Base-by-base conservation (phyloP, 2,888 invertebrate species). In the Macrosoma leucophasiata region DNA sequence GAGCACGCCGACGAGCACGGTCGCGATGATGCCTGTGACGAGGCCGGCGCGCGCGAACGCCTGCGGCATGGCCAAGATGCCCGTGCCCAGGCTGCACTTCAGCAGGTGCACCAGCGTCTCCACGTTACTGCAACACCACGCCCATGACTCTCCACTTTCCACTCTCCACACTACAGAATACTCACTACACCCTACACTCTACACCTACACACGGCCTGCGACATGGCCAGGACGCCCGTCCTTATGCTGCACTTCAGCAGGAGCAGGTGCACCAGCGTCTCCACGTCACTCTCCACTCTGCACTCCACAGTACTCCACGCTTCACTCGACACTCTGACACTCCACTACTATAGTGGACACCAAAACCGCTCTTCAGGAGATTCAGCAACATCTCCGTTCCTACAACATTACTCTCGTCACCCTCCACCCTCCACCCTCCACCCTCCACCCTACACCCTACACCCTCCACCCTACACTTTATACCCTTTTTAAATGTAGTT, bases 71-170 rank as follows among this genome's bases (percentile, higher is more conserved):
- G 97, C 97, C 45, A 97, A 78, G 47, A 97, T 93, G 0, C 98
- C 98, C 0, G 97, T 97, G 1, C 97, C 97, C 37, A 97, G 84
- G 60, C 95, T 93, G 48, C 95, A 95, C 68, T 97, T 97, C 31
- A 97, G 79, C 53, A 97, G 78, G 62, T 96, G 95, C 49, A 96
- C 89, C 50, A 96, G 76, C 0, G 95, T 93, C 66, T 95, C 94
- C 41, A 86, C 67, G 71, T 94, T 92, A 48, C 94, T 94, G 77
- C 25, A 82, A 77, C 36, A 46, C 14, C 34, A 20, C 25, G 36
- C 17, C 12, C 14, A 10, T 15, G 10, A 11, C 14, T 17, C 10
- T 6, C n/a, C 9, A 11, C 4, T 12, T 23, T 14, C 21, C 23
- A n/a, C n/a, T n/a, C 6, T 9, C 12, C 13, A 10, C 8, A 27